phyloP scores from a whole-genome alignment of 2,888 invertebrate species.

The Eutolmus rufibarbis region DNA sequence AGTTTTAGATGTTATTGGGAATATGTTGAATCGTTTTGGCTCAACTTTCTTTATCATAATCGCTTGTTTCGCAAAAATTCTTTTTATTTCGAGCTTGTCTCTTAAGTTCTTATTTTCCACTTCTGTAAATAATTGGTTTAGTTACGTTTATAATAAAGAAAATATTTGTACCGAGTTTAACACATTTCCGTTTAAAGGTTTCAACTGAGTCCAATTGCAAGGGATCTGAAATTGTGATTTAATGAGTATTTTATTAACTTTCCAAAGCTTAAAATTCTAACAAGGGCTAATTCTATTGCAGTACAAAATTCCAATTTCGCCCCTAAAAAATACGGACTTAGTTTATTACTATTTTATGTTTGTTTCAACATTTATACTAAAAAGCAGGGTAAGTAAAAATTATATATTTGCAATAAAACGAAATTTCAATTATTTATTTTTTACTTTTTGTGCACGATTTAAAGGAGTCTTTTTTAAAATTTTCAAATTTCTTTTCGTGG shows the following conservation, averaged over 20 bases:
- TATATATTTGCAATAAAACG: background rate
- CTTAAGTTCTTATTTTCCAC: background rate
- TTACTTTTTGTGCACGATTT: background rate
- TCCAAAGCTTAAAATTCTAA: background rate
- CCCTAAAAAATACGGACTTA: too few species aligned
- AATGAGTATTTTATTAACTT: background rate
- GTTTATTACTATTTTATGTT: too few species aligned
- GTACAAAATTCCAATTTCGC: too few species aligned
- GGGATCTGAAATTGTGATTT: background rate
- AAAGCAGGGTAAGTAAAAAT: too few species aligned
- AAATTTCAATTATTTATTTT: background rate
- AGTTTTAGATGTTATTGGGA: background rate
- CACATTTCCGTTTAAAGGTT: background rate
- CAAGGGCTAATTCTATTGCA: background rate
- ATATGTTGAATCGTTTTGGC: background rate
- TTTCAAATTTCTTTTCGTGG: conserved; percentile 49
- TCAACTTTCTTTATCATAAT: background rate
- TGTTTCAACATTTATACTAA: too few species aligned
- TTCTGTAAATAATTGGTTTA: background rate
- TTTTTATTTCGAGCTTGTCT: background rate
- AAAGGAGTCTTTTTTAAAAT: background rate
- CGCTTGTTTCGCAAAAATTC: background rate
- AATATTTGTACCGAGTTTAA: background rate
- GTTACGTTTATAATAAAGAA: background rate
- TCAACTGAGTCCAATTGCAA: background rate